phyloP scores from a whole-genome alignment of 2,888 invertebrate genomes.

The Sarcophaga caerulescens region DNA sequence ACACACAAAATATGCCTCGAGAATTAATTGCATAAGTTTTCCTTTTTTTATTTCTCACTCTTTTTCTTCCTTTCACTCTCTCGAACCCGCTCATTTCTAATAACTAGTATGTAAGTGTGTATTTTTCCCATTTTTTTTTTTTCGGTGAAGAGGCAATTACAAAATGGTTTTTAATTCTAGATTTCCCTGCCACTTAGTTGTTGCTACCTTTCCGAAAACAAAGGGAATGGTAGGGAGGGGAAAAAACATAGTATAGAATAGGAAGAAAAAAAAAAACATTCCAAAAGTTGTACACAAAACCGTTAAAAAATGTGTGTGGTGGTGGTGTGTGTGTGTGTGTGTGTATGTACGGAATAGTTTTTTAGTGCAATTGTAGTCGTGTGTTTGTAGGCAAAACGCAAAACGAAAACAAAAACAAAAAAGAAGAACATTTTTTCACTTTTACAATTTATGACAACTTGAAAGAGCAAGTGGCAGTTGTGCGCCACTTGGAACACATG shows the following conservation, averaged over 20 bases:
- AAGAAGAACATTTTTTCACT: neutral
- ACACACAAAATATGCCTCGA: slow-evolving; percentile 30
- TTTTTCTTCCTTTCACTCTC: neutral
- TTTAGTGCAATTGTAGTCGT: slow-evolving; percentile 47
- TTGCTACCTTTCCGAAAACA: slow-evolving; percentile 49
- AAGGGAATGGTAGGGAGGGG: neutral
- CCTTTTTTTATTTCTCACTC: slow-evolving; percentile 17
- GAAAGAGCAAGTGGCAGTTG: slow-evolving; percentile 66
- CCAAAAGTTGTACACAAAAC: slow-evolving; percentile 25
- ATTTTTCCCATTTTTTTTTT: slow-evolving; percentile 22
- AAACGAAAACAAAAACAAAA: neutral
- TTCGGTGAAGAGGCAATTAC: slow-evolving; percentile 61
- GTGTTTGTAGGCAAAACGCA: neutral
- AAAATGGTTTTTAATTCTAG: slow-evolving; percentile 65
- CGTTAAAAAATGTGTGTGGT: slow-evolving; percentile 13
- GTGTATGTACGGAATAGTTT: slow-evolving; percentile 15
- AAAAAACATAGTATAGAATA: slow-evolving; percentile 15
- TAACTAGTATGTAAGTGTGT: neutral
- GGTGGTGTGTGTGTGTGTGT: neutral
- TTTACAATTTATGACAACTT: slow-evolving; percentile 67
- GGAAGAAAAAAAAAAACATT: slow-evolving; percentile 9
- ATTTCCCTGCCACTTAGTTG: slow-evolving; percentile 64
- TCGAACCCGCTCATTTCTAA: neutral
- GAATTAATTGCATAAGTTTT: slow-evolving; percentile 61
- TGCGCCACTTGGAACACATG: slow-evolving; percentile 65